Percentiles rank a stretch among this genome's conserved stretches.
phyloP scores from a whole-genome alignment of 2,797 vertebrate species.

The Centropyge bicolor region DNA sequence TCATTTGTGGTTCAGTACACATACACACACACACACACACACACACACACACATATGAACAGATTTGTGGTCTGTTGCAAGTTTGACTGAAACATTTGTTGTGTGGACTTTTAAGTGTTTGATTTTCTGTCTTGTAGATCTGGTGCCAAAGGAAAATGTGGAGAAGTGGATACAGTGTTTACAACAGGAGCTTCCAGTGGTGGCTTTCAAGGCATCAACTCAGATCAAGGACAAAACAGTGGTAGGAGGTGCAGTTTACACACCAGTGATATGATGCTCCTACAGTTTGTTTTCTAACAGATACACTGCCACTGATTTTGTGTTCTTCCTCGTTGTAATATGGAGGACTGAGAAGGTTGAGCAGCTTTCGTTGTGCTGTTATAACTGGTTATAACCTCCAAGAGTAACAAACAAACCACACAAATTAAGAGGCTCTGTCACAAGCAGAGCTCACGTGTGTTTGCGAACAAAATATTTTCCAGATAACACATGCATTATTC shows the following conservation, averaged over 20 bases:
- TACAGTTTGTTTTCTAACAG: background rate
- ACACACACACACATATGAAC: background rate
- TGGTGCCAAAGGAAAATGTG: constrained; percentile 92
- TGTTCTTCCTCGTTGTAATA: background rate
- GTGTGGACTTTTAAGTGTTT: background rate
- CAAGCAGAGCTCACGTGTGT: constrained; percentile 43
- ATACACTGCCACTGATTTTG: background rate
- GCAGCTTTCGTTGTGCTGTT: constrained; percentile 76
- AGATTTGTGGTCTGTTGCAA: background rate
- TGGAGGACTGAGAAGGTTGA: constrained; percentile 84
- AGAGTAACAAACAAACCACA: constrained; percentile 66
- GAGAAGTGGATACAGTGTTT: constrained; percentile 90
- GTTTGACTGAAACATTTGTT: background rate
- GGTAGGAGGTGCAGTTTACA: constrained; percentile 71
- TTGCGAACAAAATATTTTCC: constrained; percentile 60
- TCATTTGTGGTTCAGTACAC: background rate
- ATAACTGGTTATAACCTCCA: constrained; percentile 80
- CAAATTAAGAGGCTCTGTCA: constrained; percentile 33
- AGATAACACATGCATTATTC: too few species aligned
- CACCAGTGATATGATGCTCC: background rate
- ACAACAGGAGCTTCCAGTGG: constrained; percentile 89
- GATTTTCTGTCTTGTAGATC: constrained; percentile 83
- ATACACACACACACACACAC: too few species aligned
- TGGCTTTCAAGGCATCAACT: constrained; percentile 92
- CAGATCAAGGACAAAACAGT: constrained; percentile 84